Evolutionary conservation across 2,113 vertebrate genomes (phyloP).

Genomic region (Sinocyclocheilus maitianheensis): DNA sequence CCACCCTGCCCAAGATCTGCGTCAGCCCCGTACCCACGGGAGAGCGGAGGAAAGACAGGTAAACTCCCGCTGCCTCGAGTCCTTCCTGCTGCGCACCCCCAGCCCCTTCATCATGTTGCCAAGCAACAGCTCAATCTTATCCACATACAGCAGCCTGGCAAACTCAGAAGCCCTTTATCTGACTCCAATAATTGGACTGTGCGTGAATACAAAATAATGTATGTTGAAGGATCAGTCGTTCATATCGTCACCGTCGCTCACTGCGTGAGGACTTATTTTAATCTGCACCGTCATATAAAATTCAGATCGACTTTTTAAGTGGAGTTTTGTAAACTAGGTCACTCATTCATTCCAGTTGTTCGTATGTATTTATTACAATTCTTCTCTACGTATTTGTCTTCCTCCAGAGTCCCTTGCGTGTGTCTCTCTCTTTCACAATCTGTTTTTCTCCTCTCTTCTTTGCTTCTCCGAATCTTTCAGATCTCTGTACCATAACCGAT

Average conservation of each 20-base stretch:
- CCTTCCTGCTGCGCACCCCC: not conserved
- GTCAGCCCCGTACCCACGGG: slow-evolving; percentile 87
- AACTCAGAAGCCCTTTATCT: slow-evolving; percentile 21
- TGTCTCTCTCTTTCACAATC: slow-evolving; percentile 45
- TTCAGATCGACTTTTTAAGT: not conserved
- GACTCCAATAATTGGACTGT: not conserved
- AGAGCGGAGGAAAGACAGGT: slow-evolving; percentile 95
- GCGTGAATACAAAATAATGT: not conserved
- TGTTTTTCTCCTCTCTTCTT: slow-evolving; percentile 67
- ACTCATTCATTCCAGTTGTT: not conserved
- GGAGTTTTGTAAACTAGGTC: not conserved
- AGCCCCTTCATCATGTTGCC: slow-evolving; percentile 61
- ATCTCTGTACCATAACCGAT: slow-evolving; percentile 95
- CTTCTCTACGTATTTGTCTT: too few relatives aligned
- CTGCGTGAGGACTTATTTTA: not conserved
- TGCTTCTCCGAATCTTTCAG: slow-evolving; percentile 78
- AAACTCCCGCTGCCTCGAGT: not conserved
- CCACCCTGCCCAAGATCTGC: slow-evolving; percentile 90
- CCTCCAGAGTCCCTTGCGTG: slow-evolving; percentile 14
- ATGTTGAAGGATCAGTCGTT: not conserved
- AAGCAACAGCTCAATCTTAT: slow-evolving; percentile 66
- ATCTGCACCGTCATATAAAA: not conserved
- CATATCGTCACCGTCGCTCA: not conserved
- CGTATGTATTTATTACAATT: slow-evolving; percentile 14
- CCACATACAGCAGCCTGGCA: not conserved